Base-by-base conservation (phyloP, 2,888 invertebrate species). In the Copidosoma aretas region DNA sequence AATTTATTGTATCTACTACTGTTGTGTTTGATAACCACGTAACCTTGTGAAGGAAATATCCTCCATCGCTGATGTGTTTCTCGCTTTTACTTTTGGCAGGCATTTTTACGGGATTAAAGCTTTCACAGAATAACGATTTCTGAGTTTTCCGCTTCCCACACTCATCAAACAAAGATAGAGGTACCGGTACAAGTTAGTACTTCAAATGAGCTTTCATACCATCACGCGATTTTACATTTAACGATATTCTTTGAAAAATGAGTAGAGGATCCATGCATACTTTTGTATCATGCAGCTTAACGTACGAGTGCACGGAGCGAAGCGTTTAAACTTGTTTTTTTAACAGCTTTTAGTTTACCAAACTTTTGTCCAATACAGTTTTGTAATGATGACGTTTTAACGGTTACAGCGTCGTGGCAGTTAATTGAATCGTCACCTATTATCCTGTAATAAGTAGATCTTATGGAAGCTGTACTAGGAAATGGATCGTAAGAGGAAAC, bases 401-500 rank as follows among this genome's bases (percentile, higher is more conserved):
- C 73, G 79, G 75, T 76, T 70, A 67, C 70, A 64, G 79, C 77
- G 71, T 74, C 66, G 71, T 80, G 49, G 57, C 75, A 77, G 67
- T 77, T 75, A 19, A 75, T 74, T 43, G 71, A 70, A 22, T 24
- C 59, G 51, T 73, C 70, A 32, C 75, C 75, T 39, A 74, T 67
- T 53, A 76, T 66, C 51, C 75, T 74, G 52, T 43, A 67, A 15
- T 68, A 71, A 62, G 77, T 73, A 22, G 74, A 77, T 43, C 74
- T 62, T n/a, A 76, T 73, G 61, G 71, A 41, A 21, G 66, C 61
- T 58, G 61, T 43, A n/a, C 70, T 60, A 12, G 74, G 73, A 73
- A 81, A 80, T 71, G 80, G 79, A 77, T 78, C 73, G 79, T 81
- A 79, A 17, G 68, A 39, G 72, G 72, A 74, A 60, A 81, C 78